Evolutionary conservation across 2,113 vertebrate genomes (phyloP).

Genomic region (Pelodiscus sinensis): DNA sequence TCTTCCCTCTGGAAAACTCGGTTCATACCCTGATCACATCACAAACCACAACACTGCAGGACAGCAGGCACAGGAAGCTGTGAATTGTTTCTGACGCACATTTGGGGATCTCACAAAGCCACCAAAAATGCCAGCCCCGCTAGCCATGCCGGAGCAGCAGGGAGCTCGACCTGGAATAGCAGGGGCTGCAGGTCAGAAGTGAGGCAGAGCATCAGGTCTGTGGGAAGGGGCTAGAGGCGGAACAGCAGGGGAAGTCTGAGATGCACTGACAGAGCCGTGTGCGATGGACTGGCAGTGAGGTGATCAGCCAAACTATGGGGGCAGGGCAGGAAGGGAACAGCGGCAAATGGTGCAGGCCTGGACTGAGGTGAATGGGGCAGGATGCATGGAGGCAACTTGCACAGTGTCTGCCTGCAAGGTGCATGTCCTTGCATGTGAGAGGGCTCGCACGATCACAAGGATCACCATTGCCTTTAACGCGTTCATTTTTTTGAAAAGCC

Average conservation of each 20-base stretch:
- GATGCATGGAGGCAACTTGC: neutral
- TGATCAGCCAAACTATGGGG: neutral
- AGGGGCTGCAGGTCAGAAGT: fast-evolving
- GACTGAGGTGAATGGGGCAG: neutral
- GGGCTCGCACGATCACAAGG: fast-evolving
- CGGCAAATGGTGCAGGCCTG: neutral
- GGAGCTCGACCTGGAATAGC: neutral
- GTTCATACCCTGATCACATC: neutral
- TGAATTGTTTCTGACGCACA: fast-evolving
- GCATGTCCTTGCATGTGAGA: neutral
- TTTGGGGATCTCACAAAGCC: neutral
- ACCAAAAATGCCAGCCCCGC: fast-evolving
- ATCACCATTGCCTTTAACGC: constrained; percentile 7
- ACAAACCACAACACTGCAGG: neutral
- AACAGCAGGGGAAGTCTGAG: neutral
- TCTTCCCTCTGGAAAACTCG: neutral
- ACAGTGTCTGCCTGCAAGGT: fast-evolving
- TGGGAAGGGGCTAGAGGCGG: neutral
- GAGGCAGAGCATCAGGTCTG: fast-evolving
- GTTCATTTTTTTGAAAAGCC: neutral
- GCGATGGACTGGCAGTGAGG: neutral
- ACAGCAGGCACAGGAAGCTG: neutral
- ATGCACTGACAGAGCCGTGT: neutral
- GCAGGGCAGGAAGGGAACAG: neutral
- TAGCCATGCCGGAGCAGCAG: neutral